phyloP scores from a whole-genome alignment of 2,113 vertebrate species.

The Leucopsar rothschildi region DNA sequence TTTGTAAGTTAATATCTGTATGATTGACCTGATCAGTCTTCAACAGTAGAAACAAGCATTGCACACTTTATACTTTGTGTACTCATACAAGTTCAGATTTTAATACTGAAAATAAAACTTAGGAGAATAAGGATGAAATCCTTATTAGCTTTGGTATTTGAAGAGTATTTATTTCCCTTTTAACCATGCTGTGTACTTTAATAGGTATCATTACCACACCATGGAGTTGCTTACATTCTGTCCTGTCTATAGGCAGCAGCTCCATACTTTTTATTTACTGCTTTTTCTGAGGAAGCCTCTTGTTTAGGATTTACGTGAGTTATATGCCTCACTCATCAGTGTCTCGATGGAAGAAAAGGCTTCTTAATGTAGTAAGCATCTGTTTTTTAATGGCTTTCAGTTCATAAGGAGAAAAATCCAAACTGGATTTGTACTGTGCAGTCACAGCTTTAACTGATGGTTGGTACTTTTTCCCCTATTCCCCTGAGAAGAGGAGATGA shows the following conservation, averaged over 20 bases:
- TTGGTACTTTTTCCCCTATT: neutral
- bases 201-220: neutral
- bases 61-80: neutral
- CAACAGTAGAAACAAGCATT: neutral
- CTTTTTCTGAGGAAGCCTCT: neutral
- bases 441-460: neutral
- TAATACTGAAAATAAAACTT: neutral
- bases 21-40: neutral
- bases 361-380: neutral
- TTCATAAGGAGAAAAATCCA: neutral
- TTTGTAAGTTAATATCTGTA: neutral
- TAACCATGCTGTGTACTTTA: neutral
- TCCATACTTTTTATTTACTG: neutral
- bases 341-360: neutral
- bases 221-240: neutral
- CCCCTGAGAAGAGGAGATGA: neutral
- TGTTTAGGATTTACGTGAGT: neutral
- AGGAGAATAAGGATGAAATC: neutral
- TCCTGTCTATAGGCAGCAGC: neutral
- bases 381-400: neutral
- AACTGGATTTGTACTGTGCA: neutral
- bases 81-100: neutral
- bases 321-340: neutral
- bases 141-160: neutral
- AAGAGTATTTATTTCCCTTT: neutral